These are phyloP conservation scores for Elgonia sp. DNA, from an alignment of 2,888 invertebrate species.

Conservation along the genomic window DNA sequence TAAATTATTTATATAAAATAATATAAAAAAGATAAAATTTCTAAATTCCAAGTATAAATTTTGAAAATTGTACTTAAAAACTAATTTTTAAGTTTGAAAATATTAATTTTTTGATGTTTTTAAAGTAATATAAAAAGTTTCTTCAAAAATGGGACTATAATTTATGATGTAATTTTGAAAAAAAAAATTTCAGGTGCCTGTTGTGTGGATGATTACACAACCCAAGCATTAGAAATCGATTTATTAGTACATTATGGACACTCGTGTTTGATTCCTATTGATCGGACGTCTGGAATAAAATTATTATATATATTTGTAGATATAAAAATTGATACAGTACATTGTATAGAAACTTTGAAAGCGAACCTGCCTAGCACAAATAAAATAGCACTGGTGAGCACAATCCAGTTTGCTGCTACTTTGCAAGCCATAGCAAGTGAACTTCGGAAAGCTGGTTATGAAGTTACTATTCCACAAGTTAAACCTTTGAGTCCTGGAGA, in stretches of 20 bases:
- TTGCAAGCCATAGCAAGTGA: slow-evolving; percentile 93
- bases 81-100: too few relatives aligned
- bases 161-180: too few relatives aligned
- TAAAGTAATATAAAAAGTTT: too few relatives aligned
- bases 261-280: slow-evolving; percentile 97
- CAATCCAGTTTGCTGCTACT: slow-evolving; percentile 98
- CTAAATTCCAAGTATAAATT: too few relatives aligned
- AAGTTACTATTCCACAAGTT: slow-evolving; percentile 94
- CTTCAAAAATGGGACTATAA: too few relatives aligned
- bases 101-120: too few relatives aligned
- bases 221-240: slow-evolving; percentile 95
- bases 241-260: slow-evolving; percentile 98
- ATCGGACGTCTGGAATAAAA: slow-evolving; percentile 94
- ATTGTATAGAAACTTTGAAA: slow-evolving; percentile 96
- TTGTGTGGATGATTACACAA: slow-evolving; percentile 98
- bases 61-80: too few relatives aligned
- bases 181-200: slow-evolving; percentile 95
- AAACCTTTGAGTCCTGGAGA: slow-evolving; percentile 99
- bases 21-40: too few relatives aligned
- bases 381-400: slow-evolving; percentile 96
- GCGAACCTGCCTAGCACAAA: slow-evolving; percentile 90
- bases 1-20: too few relatives aligned
- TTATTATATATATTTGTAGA: slow-evolving; percentile 99
- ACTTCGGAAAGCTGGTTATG: slow-evolving; percentile 91
- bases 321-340: slow-evolving; percentile 97